Conservation (phyloP, 2,888 invertebrate genomes). For the Brachypalpus laphriformis region DNA sequence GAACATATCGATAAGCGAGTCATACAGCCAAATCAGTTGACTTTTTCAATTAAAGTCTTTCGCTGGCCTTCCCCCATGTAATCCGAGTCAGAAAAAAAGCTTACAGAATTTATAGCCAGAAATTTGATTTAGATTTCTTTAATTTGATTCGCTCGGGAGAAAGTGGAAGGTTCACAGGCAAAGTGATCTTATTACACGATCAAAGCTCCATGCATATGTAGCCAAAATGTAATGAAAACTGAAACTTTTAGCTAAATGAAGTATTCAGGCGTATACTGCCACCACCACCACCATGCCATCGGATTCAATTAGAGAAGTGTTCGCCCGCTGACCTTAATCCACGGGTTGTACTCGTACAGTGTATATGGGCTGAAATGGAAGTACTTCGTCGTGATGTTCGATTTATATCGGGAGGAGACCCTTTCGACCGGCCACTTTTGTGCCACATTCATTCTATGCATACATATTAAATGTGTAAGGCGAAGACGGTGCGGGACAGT, state of each 20-base stretch:
- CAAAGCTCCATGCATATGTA: constrained; percentile 31
- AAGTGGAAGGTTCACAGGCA: constrained; percentile 38
- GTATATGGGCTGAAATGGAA: constrained; percentile 54
- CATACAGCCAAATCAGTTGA: constrained; percentile 36
- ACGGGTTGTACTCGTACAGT: constrained; percentile 21
- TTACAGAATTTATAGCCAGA: constrained; percentile 27
- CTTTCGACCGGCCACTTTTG: constrained; percentile 67
- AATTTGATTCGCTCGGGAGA: constrained; percentile 35
- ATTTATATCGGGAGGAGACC: constrained; percentile 73
- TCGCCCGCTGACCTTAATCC: constrained; percentile 74
- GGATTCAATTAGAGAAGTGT: constrained; percentile 73
- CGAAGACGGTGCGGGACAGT: not conserved
- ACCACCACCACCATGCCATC: constrained; percentile 14
- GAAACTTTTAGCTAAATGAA: constrained; percentile 55
- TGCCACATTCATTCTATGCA: constrained; percentile 51
- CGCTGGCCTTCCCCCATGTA: not conserved
- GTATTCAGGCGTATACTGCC: constrained; percentile 33
- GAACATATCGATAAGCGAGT: constrained; percentile 34
- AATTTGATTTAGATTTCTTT: constrained; percentile 24
- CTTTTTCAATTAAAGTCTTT: constrained; percentile 55
- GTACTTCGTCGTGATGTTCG: constrained; percentile 72
- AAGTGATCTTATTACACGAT: constrained; percentile 34
- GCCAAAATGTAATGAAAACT: constrained; percentile 33
- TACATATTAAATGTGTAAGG: constrained; percentile 36
- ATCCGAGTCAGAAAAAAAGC: constrained; percentile 39